phyloP scores from a whole-genome alignment of 2,113 vertebrate species.

The Thalassarche chlororhynchos region DNA sequence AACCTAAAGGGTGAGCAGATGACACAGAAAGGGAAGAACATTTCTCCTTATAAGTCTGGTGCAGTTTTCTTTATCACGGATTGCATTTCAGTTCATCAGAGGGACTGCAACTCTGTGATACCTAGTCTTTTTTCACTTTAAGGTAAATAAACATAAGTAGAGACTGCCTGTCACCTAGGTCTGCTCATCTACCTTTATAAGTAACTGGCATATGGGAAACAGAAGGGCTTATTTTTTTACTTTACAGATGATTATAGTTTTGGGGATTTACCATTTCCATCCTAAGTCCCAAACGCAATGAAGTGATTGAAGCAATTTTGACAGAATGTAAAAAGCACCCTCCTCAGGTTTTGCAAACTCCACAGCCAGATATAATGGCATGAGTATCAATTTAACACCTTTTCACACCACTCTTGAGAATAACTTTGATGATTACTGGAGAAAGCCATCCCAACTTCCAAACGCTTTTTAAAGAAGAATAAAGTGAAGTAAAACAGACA shows the following conservation, averaged over 20 bases:
- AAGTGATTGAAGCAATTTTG: neutral
- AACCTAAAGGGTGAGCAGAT: neutral
- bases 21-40: neutral
- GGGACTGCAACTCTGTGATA: neutral
- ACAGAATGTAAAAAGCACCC: neutral
- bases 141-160: neutral
- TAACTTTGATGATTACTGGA: neutral
- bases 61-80: neutral
- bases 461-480: neutral
- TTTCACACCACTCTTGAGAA: neutral
- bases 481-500: neutral
- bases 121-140: neutral
- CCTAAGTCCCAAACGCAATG: neutral
- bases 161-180: neutral
- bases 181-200: neutral
- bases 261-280: neutral
- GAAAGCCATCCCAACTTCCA: neutral
- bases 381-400: neutral
- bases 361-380: neutral
- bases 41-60: neutral
- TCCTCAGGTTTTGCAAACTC: neutral
- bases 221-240: neutral
- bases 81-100: neutral
- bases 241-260: neutral
- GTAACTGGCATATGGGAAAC: neutral